Percentiles rank a stretch among this genome's conserved stretches.
Conservation (phyloP, 2,888 invertebrate species). For the Tanytarsus gracilentus region DNA sequence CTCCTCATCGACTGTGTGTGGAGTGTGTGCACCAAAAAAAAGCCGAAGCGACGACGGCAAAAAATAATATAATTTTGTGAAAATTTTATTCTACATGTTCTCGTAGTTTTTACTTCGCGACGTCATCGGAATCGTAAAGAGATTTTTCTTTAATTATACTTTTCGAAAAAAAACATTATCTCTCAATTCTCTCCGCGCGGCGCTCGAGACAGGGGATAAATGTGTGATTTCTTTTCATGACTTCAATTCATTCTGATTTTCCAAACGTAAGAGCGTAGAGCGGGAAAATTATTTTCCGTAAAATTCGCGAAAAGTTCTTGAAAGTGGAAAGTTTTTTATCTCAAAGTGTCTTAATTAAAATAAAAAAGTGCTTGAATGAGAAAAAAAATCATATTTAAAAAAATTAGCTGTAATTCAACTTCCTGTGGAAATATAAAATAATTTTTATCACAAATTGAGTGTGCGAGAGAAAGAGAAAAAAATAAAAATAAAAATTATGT, state of each 20-base stretch:
- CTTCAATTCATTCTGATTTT: slow-evolving; percentile 23
- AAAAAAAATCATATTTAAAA: not conserved
- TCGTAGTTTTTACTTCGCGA: too few species aligned
- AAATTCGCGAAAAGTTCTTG: not conserved
- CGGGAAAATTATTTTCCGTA: not conserved
- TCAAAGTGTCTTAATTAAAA: not conserved
- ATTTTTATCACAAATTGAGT: too few species aligned
- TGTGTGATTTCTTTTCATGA: slow-evolving; percentile 18
- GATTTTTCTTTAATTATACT: too few species aligned
- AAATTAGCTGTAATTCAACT: not conserved
- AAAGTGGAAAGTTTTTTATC: not conserved
- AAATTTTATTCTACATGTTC: too few species aligned
- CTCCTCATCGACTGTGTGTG: slow-evolving; percentile 16
- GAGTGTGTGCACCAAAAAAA: too few species aligned
- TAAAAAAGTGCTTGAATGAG: not conserved
- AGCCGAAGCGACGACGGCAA: too few species aligned
- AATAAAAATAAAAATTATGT: too few species aligned
- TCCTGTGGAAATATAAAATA: not conserved
- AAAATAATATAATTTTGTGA: too few species aligned
- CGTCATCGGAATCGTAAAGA: too few species aligned
- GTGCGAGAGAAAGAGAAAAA: slow-evolving; percentile 3
- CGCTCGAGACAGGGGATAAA: slow-evolving; percentile 5
- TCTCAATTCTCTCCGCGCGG: not conserved
- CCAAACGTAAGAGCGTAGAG: slow-evolving; percentile 11
- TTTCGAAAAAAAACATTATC: slow-evolving; percentile 2